A percentile compares a stretch with the other conserved stretches of the same genome.
Evolutionary conservation across 2,797 vertebrate species (phyloP).

Genomic region (Channallabes apus): DNA sequence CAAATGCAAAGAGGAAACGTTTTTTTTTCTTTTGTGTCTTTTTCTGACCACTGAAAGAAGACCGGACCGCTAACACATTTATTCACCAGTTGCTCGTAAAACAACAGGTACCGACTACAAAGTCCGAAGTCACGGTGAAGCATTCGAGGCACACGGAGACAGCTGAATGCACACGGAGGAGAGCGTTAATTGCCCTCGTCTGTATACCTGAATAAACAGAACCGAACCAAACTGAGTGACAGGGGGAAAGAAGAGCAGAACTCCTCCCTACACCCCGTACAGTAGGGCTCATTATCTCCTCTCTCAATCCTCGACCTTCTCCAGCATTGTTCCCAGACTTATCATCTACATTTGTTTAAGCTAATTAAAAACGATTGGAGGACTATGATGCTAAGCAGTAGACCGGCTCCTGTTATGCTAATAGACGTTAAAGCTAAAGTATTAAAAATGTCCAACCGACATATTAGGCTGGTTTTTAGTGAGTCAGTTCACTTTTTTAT

Average conservation of each 20-base stretch:
- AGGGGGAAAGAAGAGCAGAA: neutral
- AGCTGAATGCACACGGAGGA: constrained; percentile 1
- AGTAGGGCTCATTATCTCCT: neutral
- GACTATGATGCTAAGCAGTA: neutral
- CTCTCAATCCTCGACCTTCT: neutral
- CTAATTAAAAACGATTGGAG: neutral
- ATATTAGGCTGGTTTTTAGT: neutral
- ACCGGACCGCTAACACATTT: neutral
- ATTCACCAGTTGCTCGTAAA: neutral
- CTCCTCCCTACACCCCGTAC: neutral
- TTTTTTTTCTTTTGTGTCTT: neutral
- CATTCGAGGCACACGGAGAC: constrained; percentile 13
- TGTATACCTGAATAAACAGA: constrained; percentile 21
- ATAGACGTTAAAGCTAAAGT: constrained; percentile 2
- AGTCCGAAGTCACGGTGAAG: neutral
- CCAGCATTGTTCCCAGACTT: neutral
- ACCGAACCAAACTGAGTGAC: neutral
- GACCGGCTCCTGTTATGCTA: neutral
- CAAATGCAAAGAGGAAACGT: neutral
- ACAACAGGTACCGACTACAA: neutral
- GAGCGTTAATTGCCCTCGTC: neutral
- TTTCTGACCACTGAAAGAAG: neutral
- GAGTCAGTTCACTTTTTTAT: neutral
- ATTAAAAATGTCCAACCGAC: neutral
- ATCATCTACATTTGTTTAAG: neutral